These are phyloP conservation scores for Platycnemis pennipes DNA, from an alignment of 2,888 invertebrate genomes.

Conservation along the genomic window DNA sequence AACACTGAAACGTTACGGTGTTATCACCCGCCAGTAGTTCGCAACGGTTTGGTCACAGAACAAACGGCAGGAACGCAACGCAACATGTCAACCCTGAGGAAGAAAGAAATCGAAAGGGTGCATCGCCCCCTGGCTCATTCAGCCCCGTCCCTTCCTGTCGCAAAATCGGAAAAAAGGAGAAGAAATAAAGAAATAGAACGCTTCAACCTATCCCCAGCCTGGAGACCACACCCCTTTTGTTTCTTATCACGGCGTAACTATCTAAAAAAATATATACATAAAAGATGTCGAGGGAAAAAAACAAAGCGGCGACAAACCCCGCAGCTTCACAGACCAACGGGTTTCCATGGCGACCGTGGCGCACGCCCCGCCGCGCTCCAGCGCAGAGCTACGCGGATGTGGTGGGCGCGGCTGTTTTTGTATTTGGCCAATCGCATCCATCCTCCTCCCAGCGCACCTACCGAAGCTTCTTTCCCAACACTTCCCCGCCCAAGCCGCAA, in stretches of 20 bases:
- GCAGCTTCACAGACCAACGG: slow-evolving; percentile 48
- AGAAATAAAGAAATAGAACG: neutral
- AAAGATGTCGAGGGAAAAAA: neutral
- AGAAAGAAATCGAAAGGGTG: slow-evolving; percentile 33
- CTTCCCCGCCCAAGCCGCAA: no score
- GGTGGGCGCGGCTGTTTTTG: slow-evolving; percentile 24
- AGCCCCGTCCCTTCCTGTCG: slow-evolving; percentile 1
- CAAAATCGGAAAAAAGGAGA: neutral
- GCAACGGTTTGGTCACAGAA: neutral
- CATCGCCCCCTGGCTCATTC: slow-evolving; percentile 41
- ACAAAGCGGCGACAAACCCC: slow-evolving; percentile 5
- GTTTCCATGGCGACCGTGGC: slow-evolving; percentile 16
- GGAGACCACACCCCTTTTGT: neutral
- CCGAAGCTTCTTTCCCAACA: no score
- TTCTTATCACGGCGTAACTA: slow-evolving; percentile 1
- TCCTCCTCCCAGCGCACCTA: no score
- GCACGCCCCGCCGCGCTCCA: neutral
- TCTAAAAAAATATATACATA: neutral
- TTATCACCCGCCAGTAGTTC: neutral
- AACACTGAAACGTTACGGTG: neutral
- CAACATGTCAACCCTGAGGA: slow-evolving; percentile 21
- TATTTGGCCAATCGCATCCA: slow-evolving; percentile 12
- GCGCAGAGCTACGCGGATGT: neutral
- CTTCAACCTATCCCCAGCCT: neutral
- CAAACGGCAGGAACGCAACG: neutral